Percentiles rank a stretch among this genome's conserved stretches.
phyloP scores from a whole-genome alignment of 2,797 vertebrate genomes.

The Anniella stebbinsi region DNA sequence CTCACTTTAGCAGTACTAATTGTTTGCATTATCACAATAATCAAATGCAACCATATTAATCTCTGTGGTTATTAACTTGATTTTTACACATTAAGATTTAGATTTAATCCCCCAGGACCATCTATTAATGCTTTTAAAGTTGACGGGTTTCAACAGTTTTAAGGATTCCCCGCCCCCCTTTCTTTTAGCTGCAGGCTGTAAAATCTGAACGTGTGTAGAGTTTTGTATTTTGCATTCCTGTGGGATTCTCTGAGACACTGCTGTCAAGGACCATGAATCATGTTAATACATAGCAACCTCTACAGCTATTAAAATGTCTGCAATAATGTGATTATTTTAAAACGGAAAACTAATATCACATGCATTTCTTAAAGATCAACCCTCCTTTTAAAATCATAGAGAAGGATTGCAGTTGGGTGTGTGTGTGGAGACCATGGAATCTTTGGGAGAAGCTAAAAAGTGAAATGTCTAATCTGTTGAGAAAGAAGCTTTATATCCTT shows the following conservation, averaged over 20 bases:
- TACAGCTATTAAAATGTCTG: conserved; percentile 89
- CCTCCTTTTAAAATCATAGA: conserved; percentile 71
- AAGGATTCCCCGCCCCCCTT: conserved; percentile 77
- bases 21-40: conserved; percentile 87
- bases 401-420: conserved; percentile 65
- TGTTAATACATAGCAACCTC: conserved; percentile 87
- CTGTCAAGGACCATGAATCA: conserved; percentile 89
- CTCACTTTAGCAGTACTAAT: conserved; percentile 83
- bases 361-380: conserved; percentile 84
- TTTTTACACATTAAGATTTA: conserved; percentile 89
- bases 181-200: conserved; percentile 89
- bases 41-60: conserved; percentile 87
- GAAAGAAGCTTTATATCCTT: conserved; percentile 70
- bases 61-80: conserved; percentile 87
- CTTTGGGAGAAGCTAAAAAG: conserved; percentile 69
- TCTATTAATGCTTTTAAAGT: conserved; percentile 90
- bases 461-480: conserved; percentile 69
- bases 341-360: conserved; percentile 84
- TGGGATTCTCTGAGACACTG: conserved; percentile 86
- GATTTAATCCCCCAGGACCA: conserved; percentile 83
- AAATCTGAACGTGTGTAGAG: conserved; percentile 86
- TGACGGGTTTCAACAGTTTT: conserved; percentile 88
- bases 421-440: conserved; percentile 57
- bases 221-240: conserved; percentile 87
- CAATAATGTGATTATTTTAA: conserved; percentile 89